Evolutionary conservation across 2,888 invertebrate genomes (phyloP).

Genomic region (Calameuta filiformis): DNA sequence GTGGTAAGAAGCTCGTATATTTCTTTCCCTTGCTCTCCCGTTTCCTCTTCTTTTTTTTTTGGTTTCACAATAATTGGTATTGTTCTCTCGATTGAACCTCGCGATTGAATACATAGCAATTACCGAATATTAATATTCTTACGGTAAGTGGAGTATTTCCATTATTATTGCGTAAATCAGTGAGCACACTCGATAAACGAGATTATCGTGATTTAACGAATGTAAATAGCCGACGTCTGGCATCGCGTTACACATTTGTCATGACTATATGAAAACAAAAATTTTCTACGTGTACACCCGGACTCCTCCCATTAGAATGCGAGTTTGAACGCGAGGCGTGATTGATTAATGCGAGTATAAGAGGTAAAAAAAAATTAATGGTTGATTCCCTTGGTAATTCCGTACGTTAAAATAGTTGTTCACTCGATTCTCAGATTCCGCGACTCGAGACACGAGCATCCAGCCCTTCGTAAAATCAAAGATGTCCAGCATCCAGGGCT

Average conservation of each 20-base stretch:
- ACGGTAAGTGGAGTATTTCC: slow-evolving; percentile 5
- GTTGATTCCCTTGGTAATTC: background rate
- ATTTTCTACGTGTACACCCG: background rate
- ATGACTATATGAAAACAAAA: background rate
- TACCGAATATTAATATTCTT: slow-evolving; percentile 4
- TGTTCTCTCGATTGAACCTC: slow-evolving; percentile 7
- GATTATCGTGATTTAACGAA: background rate
- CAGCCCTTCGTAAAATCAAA: slow-evolving; percentile 43
- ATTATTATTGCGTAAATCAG: slow-evolving; percentile 47
- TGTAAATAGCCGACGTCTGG: background rate
- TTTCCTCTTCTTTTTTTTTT: slow-evolving; percentile 9
- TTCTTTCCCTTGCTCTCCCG: background rate
- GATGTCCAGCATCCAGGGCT: slow-evolving; percentile 62
- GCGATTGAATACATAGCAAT: background rate
- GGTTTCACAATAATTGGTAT: slow-evolving; percentile 20
- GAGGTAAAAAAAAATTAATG: background rate
- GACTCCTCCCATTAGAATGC: background rate
- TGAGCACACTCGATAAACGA: slow-evolving; percentile 31
- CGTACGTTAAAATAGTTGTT: background rate
- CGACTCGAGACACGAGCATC: background rate
- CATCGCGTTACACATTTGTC: background rate
- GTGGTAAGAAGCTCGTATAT: slow-evolving; percentile 1
- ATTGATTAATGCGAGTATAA: background rate
- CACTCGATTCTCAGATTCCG: background rate
- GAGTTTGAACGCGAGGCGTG: background rate